Evolutionary conservation across 92 coral and sea anemone species (phyloP), one percentile per base, ranked within the genome.

Genomic region (Epizoanthus stellaris): DNA sequence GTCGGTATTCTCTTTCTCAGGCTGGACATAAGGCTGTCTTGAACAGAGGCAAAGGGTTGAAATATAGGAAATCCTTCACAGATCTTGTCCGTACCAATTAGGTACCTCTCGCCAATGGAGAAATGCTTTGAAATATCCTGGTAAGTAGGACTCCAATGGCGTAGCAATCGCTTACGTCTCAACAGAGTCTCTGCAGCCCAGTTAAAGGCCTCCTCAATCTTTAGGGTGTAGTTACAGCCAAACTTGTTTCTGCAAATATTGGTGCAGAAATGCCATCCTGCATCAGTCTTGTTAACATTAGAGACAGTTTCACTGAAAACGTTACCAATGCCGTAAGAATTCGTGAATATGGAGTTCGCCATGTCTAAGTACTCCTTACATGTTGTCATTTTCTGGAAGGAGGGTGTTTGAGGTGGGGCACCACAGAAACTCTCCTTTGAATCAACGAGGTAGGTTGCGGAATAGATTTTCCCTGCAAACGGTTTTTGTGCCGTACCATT

Each of bases 161-260:
- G 47, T n/a, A n/a, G n/a, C 5, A 43, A 72, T 5, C 3, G 34
- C 1, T n/a, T 17, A 4, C 76, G n/a, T 43, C 38, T 72, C 40
- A 23, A 56, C 34, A 72, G 7, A 56, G 60, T 42, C 17, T 72
- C 3, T 72, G 76, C 76, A 43, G 76, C 60, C 34, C 23, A 43
- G 59, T 45, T 72, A 8, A 72, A 72, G 1, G 76, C 40, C 21
- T 71, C 57, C 17, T 42, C 76, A 56, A 43, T 20, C 2, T 17
- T 6, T 4, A 71, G 76, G 17, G 58, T 42, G 16, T 71, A 71
- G n/a, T 45, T 71, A 21, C 76, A 71, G 58, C 76, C 76, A 30
- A 71, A 71, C 36, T 4, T 71, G 38, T 45, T 38, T 17, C 59
- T 53, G 38, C 76, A 71, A 45, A 71, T 45, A 36, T 71, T 47